A percentile compares a stretch with the other conserved stretches of the same genome.
Evolutionary conservation across 2,888 invertebrate genomes (phyloP).

Genomic region (Heliconius hortense): DNA sequence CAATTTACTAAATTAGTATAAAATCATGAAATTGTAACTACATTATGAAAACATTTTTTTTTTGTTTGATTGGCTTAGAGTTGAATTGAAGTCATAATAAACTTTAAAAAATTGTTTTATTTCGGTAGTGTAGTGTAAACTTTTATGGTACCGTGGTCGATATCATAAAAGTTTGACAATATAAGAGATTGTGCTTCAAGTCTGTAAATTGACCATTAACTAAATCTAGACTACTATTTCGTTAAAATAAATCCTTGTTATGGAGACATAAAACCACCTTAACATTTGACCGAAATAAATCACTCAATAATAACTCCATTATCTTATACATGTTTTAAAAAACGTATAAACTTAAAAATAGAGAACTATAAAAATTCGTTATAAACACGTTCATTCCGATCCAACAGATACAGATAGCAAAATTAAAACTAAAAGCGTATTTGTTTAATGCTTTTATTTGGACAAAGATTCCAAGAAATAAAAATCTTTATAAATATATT

Average conservation of each 20-base stretch:
- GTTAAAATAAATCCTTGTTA: background rate
- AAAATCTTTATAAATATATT: background rate
- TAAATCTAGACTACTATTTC: background rate
- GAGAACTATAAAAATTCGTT: slow-evolving; percentile 13
- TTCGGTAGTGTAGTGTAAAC: no score
- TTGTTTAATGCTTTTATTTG: background rate
- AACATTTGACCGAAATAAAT: background rate
- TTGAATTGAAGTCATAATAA: background rate
- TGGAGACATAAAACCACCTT: background rate
- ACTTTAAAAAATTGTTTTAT: background rate
- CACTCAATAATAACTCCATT: background rate
- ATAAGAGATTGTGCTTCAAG: no score
- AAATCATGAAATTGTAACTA: no score
- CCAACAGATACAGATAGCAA: slow-evolving; percentile 3
- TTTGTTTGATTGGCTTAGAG: no score
- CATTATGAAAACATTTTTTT: no score
- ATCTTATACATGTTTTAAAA: slow-evolving; percentile 2
- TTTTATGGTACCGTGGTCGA: no score
- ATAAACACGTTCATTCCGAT: slow-evolving; percentile 5
- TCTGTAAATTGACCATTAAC: background rate
- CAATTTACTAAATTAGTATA: no score
- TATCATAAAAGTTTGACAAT: no score
- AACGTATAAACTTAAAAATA: slow-evolving; percentile 15
- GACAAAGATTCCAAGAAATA: background rate
- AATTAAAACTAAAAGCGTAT: background rate